phyloP scores from a whole-genome alignment of 92 coral and sea anemone species.

The Epizoanthus stellaris region DNA sequence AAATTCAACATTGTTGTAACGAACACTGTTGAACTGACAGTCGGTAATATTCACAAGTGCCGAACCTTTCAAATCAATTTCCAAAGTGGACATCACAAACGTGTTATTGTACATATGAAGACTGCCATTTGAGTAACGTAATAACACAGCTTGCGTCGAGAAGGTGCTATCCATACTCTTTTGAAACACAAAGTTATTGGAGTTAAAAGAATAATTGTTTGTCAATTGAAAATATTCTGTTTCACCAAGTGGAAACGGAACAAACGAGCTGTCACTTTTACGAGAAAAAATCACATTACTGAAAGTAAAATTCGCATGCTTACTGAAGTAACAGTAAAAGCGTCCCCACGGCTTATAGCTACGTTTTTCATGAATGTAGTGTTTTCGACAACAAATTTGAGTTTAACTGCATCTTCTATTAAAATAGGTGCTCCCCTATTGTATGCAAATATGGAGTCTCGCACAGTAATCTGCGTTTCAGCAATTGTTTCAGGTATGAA shows the following conservation, averaged over 20 bases:
- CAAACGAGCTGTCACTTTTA: not conserved
- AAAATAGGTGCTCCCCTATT: no score
- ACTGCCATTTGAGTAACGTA: not conserved
- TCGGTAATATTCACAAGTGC: not conserved
- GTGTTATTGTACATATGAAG: not conserved
- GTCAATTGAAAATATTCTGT: not conserved
- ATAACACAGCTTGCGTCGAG: not conserved
- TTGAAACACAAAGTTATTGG: not conserved
- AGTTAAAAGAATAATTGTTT: not conserved
- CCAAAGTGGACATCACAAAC: not conserved
- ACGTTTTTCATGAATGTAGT: not conserved
- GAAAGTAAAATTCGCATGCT: not conserved
- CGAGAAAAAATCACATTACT: not conserved
- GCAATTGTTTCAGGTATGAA: no score
- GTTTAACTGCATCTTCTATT: not conserved
- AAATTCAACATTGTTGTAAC: no score
- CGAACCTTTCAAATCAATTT: not conserved
- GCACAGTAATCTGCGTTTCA: no score
- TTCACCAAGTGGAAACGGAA: no score
- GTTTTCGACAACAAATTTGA: not conserved
- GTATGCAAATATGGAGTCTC: no score
- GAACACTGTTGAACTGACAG: not conserved
- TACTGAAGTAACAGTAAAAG: no score
- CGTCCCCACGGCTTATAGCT: no score
- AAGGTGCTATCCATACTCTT: no score